Base-by-base conservation (phyloP, 1,140 invertebrate species). In the Holotrichia oblita region DNA sequence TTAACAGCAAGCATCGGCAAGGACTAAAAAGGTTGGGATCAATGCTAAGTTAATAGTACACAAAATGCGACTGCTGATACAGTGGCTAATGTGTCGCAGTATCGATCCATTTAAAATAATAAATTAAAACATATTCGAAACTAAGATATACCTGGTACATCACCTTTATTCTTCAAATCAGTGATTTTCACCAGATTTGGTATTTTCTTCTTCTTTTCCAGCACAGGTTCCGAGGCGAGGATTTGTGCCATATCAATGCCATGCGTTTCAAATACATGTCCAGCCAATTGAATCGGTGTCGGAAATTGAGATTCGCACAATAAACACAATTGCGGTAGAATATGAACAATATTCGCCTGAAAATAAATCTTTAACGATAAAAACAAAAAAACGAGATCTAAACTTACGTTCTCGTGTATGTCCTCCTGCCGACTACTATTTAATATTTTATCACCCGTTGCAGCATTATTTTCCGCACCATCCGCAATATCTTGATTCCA, bases 141-240 rank as follows among this genome's bases (percentile, higher is more conserved):
- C n/a, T n/a, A n/a, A n/a, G n/a, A n/a, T n/a, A n/a, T 48, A 69
- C 61, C 61, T 27, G 61, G 24, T 4, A 27, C n/a, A 14, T 78
- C 80, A 8, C 40, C 61, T 73, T 81, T 84, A 24, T 77, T 81
- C 77, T 82, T 86, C 40, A 86, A 78, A 81, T 86, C 85, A 12
- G 84, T 82, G 27, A 86, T 86, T 78, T 86, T 86, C 8, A 86
- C 81, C 69, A 86, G 79, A 76, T 85, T 84, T 0, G 85, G 85
- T 69, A 86, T 81, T 79, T 83, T 85, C 77, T 84, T 84, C 69
- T 83, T 85, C 48, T 85, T 80, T 59, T 64, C 61, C 75, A 73
- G 12, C 6, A 78, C 42, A 22, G 79, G 79, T 59, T 77, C 74
- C 20, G 69, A 81, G 22, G 80, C 77, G 17, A 83, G 48, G 44